phyloP scores from a whole-genome alignment of 2,888 invertebrate genomes.

The Synergus gifuensis region DNA sequence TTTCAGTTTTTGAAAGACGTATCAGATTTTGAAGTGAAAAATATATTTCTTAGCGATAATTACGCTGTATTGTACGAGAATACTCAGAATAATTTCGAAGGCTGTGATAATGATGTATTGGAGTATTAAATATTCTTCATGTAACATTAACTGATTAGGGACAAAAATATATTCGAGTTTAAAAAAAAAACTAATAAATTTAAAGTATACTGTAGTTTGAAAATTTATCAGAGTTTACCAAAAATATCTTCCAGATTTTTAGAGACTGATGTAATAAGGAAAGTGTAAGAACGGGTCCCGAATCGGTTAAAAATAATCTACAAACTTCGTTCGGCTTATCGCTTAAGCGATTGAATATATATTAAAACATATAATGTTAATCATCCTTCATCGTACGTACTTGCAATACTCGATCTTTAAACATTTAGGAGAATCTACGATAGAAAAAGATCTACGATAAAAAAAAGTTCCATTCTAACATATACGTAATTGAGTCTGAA shows the following conservation, averaged over 20 bases:
- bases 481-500: slow-evolving; percentile 14
- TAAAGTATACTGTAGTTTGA: neutral
- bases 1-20: slow-evolving; percentile 67
- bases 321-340: neutral
- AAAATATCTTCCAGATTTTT: neutral
- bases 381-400: slow-evolving; percentile 11
- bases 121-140: slow-evolving; percentile 27
- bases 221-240: neutral
- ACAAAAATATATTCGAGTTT: slow-evolving; percentile 4
- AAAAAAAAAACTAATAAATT: neutral
- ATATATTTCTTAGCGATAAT: slow-evolving; percentile 70
- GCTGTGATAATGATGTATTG: slow-evolving; percentile 56
- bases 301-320: slow-evolving; percentile 12
- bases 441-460: neutral
- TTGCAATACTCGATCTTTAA: neutral
- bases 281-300: neutral
- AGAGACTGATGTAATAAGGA: neutral
- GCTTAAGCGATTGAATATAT: slow-evolving; percentile 4
- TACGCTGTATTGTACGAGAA: slow-evolving; percentile 66
- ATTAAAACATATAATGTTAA: slow-evolving; percentile 13
- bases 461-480: neutral
- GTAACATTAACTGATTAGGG: slow-evolving; percentile 14
- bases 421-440: neutral
- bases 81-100: slow-evolving; percentile 60
- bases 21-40: slow-evolving; percentile 70